A percentile compares a stretch with the other conserved stretches of the same genome.
Conservation (phyloP, 2,888 invertebrate genomes). For the Coecobrya sp. region DNA sequence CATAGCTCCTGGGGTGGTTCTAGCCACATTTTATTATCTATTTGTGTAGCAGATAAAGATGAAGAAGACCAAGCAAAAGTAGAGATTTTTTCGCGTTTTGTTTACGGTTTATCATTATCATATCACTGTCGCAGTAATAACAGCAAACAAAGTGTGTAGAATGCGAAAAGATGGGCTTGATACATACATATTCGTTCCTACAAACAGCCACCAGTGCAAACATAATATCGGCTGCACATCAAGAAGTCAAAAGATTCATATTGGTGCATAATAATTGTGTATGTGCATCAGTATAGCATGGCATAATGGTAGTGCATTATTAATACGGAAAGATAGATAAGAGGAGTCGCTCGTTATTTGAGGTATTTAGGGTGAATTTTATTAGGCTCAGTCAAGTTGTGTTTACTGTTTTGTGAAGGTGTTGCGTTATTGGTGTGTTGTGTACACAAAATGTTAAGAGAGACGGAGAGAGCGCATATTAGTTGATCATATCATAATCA, state of each 20-base stretch:
- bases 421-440: constrained; percentile 6
- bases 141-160: constrained; percentile 18
- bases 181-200: constrained; percentile 9
- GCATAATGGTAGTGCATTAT: background rate
- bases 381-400: constrained; percentile 44
- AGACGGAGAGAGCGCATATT: background rate
- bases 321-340: background rate
- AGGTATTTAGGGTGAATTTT: constrained; percentile 42
- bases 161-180: background rate
- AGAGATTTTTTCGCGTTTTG: constrained; percentile 41
- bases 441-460: background rate
- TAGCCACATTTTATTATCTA: constrained; percentile 54
- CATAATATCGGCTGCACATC: background rate
- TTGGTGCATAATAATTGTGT: constrained; percentile 54
- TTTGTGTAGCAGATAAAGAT: constrained; percentile 22
- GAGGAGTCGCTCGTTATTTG: constrained; percentile 4
- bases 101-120: constrained; percentile 39
- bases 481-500: constrained; percentile 7
- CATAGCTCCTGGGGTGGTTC: constrained; percentile 25
- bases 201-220: too few species aligned
- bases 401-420: constrained; percentile 53
- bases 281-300: background rate
- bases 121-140: constrained; percentile 52
- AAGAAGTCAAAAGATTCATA: constrained; percentile 54
- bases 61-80: constrained; percentile 16